These are phyloP conservation scores for Willowsia nigromaculata DNA, from an alignment of 2,888 invertebrate genomes.

Conservation along the genomic window DNA sequence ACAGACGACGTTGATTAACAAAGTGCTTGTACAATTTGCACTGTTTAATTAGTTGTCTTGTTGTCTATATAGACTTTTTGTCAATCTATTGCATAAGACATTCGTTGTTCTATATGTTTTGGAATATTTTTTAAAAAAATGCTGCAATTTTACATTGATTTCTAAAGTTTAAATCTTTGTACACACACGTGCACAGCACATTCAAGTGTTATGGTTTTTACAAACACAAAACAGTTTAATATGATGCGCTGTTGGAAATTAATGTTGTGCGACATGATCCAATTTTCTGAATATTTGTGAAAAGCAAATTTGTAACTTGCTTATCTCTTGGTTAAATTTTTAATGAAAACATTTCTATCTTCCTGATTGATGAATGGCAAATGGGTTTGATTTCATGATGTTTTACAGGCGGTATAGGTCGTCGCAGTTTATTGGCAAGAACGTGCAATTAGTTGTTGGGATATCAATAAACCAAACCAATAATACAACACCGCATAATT, in stretches of 20 bases:
- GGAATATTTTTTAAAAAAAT: too few species aligned
- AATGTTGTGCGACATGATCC: constrained; percentile 17
- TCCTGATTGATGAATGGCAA: not conserved
- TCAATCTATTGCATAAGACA: too few species aligned
- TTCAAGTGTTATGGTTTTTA: constrained; percentile 20
- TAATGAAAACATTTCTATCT: not conserved
- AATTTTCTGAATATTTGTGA: not conserved
- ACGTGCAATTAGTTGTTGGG: not conserved
- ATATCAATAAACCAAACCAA: not conserved
- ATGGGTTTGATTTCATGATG: constrained; percentile 8
- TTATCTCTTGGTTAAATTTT: not conserved
- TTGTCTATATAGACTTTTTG: too few species aligned
- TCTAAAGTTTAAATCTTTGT: not conserved
- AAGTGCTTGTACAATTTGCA: too few species aligned
- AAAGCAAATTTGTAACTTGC: constrained; percentile 14
- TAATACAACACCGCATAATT: not conserved
- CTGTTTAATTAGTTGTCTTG: too few species aligned
- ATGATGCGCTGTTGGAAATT: not conserved
- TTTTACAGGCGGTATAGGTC: not conserved
- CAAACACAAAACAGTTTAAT: constrained; percentile 26
- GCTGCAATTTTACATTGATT: not conserved
- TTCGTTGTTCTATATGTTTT: too few species aligned
- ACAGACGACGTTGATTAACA: too few species aligned
- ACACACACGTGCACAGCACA: not conserved
- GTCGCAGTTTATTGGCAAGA: constrained; percentile 19